A percentile compares a stretch with the other conserved stretches of the same genome.
Evolutionary conservation across 2,888 invertebrate species (phyloP).

Genomic region (Zonitis immaculata): DNA sequence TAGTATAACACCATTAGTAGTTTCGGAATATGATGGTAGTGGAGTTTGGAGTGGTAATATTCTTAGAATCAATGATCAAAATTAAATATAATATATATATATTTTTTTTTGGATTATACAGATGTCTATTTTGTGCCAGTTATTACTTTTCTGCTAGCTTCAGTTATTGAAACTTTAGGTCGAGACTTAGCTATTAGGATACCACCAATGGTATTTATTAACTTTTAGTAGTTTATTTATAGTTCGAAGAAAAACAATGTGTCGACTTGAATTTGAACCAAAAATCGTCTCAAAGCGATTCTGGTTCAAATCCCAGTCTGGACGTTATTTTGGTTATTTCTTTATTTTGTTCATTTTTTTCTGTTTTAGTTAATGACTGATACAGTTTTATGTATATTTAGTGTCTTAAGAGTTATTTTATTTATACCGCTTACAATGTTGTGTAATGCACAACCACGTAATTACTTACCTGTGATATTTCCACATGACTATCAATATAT

Average conservation of each 20-base stretch:
- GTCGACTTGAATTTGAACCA: too few species aligned
- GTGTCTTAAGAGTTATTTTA: not conserved
- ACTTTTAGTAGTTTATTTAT: too few species aligned
- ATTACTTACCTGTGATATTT: not conserved
- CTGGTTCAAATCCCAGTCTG: too few species aligned
- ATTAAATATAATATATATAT: not conserved
- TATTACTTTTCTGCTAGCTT: not conserved
- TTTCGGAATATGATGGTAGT: conserved; percentile 7
- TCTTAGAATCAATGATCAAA: too few species aligned
- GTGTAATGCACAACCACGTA: not conserved
- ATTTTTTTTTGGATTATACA: too few species aligned
- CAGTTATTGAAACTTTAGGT: not conserved
- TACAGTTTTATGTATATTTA: not conserved
- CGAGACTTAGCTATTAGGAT: not conserved
- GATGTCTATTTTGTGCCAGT: conserved; percentile 1
- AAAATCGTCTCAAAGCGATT: too few species aligned
- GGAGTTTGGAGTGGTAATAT: conserved; percentile 10
- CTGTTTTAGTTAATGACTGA: not conserved
- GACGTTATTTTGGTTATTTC: too few species aligned
- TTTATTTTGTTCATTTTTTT: too few species aligned
- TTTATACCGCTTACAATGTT: not conserved
- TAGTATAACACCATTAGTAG: conserved; percentile 4
- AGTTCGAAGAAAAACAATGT: too few species aligned
- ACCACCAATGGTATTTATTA: not conserved
- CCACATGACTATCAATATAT: not conserved